phyloP scores from a whole-genome alignment of 2,113 vertebrate genomes.

The Rostratula benghalensis region DNA sequence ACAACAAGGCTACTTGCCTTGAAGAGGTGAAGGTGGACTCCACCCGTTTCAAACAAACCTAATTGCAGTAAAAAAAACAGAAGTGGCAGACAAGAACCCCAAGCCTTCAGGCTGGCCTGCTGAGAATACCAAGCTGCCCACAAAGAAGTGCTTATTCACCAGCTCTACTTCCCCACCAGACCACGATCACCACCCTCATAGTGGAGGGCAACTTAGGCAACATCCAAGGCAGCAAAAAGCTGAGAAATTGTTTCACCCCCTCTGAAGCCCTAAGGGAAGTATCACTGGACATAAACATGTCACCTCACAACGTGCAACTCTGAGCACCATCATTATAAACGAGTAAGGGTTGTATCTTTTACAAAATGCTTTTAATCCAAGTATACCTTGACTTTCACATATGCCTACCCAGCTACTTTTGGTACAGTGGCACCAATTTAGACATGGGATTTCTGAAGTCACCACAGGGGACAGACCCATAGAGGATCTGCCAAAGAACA shows the following conservation, averaged over 20 bases:
- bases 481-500: background rate
- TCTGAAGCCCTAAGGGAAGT: background rate
- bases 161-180: background rate
- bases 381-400: background rate
- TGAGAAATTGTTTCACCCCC: background rate
- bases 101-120: background rate
- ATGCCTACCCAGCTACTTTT: background rate
- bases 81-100: background rate
- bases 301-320: fast-evolving
- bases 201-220: background rate
- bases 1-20: background rate
- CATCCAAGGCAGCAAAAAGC: background rate
- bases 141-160: background rate
- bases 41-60: background rate
- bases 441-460: background rate
- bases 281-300: fast-evolving
- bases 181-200: background rate
- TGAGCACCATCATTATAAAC: background rate
- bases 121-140: background rate
- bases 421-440: background rate
- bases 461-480: fast-evolving
- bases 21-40: background rate
- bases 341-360: background rate
- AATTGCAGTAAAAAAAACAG: background rate
- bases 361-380: background rate